phyloP scores from a whole-genome alignment of 2,888 invertebrate genomes.

The Philaethria dido region DNA sequence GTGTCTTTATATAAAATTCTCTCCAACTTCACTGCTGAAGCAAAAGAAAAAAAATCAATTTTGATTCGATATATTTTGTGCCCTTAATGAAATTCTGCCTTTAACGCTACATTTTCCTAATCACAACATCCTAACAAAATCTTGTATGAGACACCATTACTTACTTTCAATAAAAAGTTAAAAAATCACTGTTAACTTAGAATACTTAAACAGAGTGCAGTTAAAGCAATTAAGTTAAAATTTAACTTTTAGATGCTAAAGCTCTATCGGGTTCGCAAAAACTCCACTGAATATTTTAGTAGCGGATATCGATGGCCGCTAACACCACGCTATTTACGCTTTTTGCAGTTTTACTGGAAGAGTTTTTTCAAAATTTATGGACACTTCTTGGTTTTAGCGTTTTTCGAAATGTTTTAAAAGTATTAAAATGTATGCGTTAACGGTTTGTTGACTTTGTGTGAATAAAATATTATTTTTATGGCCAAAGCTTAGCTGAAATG shows the following conservation, averaged over 20 bases:
- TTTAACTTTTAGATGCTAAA: slow-evolving; percentile 19
- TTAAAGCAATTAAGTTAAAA: slow-evolving; percentile 22
- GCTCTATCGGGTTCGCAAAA: slow-evolving; percentile 23
- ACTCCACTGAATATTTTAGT: slow-evolving; percentile 20
- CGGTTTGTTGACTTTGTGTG: not conserved
- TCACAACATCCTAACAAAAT: not conserved
- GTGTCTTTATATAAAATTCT: too few relatives aligned
- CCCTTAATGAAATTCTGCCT: too few relatives aligned
- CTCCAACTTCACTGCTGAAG: too few relatives aligned
- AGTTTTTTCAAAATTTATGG: slow-evolving; percentile 19
- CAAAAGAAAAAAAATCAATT: too few relatives aligned
- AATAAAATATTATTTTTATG: not conserved
- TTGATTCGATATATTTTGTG: too few relatives aligned
- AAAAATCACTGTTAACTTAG: slow-evolving; percentile 22
- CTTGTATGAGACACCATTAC: not conserved
- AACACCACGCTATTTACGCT: slow-evolving; percentile 23
- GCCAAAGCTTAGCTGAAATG: not conserved
- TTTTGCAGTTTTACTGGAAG: slow-evolving; percentile 24
- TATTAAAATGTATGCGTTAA: slow-evolving; percentile 14
- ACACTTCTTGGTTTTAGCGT: slow-evolving; percentile 22
- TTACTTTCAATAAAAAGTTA: not conserved
- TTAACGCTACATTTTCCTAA: too few relatives aligned
- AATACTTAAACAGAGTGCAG: slow-evolving; percentile 14
- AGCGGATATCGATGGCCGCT: slow-evolving; percentile 20
- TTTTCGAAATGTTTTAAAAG: slow-evolving; percentile 7